Conservation (phyloP, 1,140 invertebrate genomes). For the Onthophagus taurus region DNA sequence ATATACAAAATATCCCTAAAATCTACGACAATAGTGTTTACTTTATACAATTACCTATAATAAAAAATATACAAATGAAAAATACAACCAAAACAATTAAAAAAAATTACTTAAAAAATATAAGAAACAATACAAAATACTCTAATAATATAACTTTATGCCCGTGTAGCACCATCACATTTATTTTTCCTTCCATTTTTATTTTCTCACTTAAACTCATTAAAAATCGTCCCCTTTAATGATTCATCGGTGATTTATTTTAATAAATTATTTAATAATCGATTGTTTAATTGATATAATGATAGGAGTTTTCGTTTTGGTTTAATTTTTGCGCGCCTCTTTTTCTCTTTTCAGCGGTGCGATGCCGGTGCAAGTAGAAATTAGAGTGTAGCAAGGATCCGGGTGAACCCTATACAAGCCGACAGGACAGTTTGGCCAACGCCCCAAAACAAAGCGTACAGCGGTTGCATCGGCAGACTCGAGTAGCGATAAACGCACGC, state of each 20-base stretch:
- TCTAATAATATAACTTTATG: constrained; percentile 14
- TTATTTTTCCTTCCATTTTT: too few relatives aligned
- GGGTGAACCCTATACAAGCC: constrained; percentile 80
- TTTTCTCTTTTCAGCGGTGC: constrained; percentile 12
- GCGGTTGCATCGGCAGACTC: constrained; percentile 75
- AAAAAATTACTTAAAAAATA: too few relatives aligned
- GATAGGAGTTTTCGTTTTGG: too few relatives aligned
- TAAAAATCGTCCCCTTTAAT: constrained; percentile 18
- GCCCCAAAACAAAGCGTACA: constrained; percentile 88
- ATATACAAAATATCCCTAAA: constrained; percentile 29
- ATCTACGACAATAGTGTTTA: constrained; percentile 22
- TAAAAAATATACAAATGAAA: constrained; percentile 18
- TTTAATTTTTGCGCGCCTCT: constrained; percentile 1
- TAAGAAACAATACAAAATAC: constrained; percentile 17
- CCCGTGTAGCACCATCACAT: constrained; percentile 34
- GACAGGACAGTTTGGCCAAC: constrained; percentile 85
- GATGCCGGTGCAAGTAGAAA: too few relatives aligned
- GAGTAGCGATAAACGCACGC: constrained; percentile 88
- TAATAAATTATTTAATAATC: too few relatives aligned
- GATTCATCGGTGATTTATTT: too few relatives aligned
- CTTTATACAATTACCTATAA: constrained; percentile 21
- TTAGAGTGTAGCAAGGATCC: constrained; percentile 87
- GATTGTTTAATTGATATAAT: too few relatives aligned
- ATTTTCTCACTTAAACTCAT: too few relatives aligned
- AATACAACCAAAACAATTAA: constrained; percentile 23